Conservation (phyloP, 2,797 vertebrate genomes). For the Saxicola maurus region DNA sequence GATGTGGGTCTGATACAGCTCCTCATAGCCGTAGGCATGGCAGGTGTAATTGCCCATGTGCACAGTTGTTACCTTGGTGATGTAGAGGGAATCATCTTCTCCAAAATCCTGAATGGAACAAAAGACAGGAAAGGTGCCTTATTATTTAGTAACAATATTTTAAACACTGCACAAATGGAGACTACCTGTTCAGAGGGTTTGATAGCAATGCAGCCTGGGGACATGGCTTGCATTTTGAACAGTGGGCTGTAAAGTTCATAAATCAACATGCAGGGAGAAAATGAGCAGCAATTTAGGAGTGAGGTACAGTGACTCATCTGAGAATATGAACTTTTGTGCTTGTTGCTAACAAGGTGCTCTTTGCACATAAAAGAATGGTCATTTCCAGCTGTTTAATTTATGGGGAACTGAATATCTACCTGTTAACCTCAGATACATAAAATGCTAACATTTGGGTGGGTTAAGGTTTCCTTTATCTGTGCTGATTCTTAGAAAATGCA, state of each 20-base stretch:
- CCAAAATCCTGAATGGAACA: conserved; percentile 87
- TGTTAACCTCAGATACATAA: background rate
- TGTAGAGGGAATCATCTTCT: conserved; percentile 93
- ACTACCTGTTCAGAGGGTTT: background rate
- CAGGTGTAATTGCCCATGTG: conserved; percentile 98
- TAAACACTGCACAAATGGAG: background rate
- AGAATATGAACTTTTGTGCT: conserved; percentile 18
- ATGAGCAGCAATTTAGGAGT: background rate
- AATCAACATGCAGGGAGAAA: background rate
- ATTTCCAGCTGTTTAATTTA: conserved; percentile 38
- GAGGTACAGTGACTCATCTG: background rate
- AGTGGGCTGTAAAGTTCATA: background rate
- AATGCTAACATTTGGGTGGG: background rate
- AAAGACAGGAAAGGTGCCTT: conserved; percentile 33
- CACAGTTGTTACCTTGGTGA: conserved; percentile 96
- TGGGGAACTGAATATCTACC: background rate
- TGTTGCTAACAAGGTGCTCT: conserved; percentile 26
- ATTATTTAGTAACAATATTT: background rate
- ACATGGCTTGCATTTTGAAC: background rate
- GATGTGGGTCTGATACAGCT: conserved; percentile 92
- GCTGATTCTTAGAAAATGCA: background rate
- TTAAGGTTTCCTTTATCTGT: background rate
- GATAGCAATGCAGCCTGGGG: background rate
- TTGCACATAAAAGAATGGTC: background rate
- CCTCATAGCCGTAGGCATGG: conserved; percentile 92